These are phyloP conservation scores for Trogon melanurus DNA, from an alignment of 2,113 vertebrate species.

Conservation along the genomic window DNA sequence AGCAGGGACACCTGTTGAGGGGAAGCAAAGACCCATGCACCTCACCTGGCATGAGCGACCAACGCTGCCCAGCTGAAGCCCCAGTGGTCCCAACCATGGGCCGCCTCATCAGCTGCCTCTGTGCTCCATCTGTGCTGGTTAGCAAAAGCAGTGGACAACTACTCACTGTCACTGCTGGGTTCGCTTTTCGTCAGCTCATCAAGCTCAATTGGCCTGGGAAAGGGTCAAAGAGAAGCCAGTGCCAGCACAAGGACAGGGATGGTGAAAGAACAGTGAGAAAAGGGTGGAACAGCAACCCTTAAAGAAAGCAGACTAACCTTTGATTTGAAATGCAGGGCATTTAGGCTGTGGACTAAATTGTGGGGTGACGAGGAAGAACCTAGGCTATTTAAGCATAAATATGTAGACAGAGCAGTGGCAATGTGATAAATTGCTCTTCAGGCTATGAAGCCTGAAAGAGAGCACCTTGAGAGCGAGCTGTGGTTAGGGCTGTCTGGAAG, in stretches of 20 bases:
- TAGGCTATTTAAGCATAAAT: not conserved
- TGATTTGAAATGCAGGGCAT: not conserved
- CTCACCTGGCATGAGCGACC: not conserved
- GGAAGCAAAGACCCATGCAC: not conserved
- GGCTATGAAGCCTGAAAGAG: not conserved
- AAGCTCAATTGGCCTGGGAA: not conserved
- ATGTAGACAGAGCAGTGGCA: not conserved
- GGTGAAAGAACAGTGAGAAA: not conserved
- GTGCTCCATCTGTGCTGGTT: accelerated
- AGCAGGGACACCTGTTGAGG: not conserved
- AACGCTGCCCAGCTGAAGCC: accelerated
- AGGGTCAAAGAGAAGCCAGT: not conserved
- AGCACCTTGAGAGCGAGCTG: not conserved
- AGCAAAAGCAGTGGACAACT: not conserved
- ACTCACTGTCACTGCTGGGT: not conserved
- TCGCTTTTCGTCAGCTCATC: not conserved
- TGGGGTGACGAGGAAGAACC: not conserved
- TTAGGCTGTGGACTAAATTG: not conserved
- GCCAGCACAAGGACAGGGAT: not conserved
- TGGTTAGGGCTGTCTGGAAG: conserved; percentile 16
- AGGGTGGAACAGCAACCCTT: not conserved
- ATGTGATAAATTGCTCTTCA: not conserved
- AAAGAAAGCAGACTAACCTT: not conserved
- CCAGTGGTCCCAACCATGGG: not conserved
- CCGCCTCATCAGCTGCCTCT: not conserved